These are phyloP conservation scores for Eurystomus glaucurus DNA, from an alignment of 2,797 vertebrate genomes.

Conservation along the genomic window DNA sequence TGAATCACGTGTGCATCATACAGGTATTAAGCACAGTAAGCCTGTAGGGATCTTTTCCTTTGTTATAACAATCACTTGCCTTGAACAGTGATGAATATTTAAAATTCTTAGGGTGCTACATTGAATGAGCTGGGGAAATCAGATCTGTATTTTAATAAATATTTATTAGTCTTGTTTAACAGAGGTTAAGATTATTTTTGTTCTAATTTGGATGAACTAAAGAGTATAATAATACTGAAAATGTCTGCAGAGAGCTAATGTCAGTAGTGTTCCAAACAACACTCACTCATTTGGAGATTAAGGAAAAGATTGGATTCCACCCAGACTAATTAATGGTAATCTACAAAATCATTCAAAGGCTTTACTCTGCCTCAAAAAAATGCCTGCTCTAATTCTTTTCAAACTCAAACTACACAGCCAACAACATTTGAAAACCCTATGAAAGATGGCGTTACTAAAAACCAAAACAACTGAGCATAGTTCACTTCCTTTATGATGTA, in stretches of 20 bases:
- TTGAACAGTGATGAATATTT: neutral
- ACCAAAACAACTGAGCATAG: neutral
- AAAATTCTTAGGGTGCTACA: neutral
- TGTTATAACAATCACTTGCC: neutral
- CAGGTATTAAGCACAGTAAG: neutral
- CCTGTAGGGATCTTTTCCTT: neutral
- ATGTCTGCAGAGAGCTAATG: neutral
- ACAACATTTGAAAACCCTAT: neutral
- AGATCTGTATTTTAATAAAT: slow-evolving; percentile 13
- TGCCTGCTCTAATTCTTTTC: neutral
- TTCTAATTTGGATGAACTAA: neutral
- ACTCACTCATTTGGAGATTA: neutral
- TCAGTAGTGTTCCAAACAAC: neutral
- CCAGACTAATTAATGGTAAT: slow-evolving; percentile 34
- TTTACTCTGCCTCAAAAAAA: neutral
- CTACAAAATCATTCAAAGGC: slow-evolving; percentile 6
- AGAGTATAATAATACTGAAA: neutral
- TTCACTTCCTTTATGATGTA: neutral
- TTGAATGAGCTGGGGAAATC: neutral
- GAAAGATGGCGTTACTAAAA: neutral
- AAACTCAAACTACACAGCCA: neutral
- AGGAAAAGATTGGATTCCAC: slow-evolving; percentile 5
- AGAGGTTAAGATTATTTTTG: slow-evolving; percentile 8
- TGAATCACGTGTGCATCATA: neutral
- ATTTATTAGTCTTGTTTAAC: slow-evolving; percentile 37